Evolutionary conservation across 2,113 vertebrate species (phyloP).

Genomic region (Girardinichthys multiradiatus): DNA sequence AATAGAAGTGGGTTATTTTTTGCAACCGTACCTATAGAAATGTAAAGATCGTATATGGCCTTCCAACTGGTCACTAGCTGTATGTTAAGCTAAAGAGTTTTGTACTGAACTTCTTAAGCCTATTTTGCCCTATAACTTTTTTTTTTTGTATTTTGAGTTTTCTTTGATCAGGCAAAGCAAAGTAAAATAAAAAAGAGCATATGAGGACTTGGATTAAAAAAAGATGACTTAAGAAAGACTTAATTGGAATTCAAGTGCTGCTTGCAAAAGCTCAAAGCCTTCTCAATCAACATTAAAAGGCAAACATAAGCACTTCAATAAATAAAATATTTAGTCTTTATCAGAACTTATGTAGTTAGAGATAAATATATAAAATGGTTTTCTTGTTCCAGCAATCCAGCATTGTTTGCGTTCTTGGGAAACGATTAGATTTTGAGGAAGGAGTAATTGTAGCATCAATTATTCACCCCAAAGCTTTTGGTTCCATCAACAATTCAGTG

Average conservation of each 20-base stretch:
- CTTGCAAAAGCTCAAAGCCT: not conserved
- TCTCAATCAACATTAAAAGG: not conserved
- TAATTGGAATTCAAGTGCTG: not conserved
- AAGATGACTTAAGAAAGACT: not conserved
- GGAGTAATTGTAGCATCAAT: not conserved
- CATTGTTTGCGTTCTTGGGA: not conserved
- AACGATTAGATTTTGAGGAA: not conserved
- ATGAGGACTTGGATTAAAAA: not conserved
- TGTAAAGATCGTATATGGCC: too few species aligned
- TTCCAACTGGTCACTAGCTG: too few species aligned
- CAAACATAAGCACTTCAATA: not conserved
- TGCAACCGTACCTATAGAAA: too few species aligned
- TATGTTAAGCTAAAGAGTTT: too few species aligned
- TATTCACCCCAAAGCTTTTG: not conserved
- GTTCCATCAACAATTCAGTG: not conserved
- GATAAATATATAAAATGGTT: not conserved
- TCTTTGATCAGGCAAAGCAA: not conserved
- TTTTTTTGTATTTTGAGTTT: not conserved
- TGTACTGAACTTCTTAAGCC: too few species aligned
- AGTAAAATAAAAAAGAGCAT: not conserved
- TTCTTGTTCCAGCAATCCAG: not conserved
- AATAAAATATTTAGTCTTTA: too few species aligned
- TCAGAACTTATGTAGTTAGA: not conserved
- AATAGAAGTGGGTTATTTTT: too few species aligned
- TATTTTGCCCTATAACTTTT: too few species aligned